Evolutionary conservation across 2,888 invertebrate species (phyloP).

Genomic region (Lasioglossum pauxillum): DNA sequence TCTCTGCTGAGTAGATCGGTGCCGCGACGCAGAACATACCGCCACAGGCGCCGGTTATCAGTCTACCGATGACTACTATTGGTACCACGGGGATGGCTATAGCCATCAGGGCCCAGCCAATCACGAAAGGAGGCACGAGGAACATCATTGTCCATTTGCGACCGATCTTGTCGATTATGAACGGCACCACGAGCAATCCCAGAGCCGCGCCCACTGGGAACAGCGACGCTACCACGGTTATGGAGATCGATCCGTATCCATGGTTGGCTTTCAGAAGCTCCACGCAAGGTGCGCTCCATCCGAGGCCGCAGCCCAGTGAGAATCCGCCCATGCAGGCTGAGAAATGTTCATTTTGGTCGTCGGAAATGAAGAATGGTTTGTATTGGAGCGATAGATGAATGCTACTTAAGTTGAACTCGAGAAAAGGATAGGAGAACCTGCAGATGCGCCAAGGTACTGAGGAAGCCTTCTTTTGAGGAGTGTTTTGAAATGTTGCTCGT

Average conservation of each 20-base stretch:
- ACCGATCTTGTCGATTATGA: conserved; percentile 88
- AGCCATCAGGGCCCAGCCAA: conserved; percentile 90
- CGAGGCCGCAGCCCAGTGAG: conserved; percentile 82
- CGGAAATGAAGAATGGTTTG: neutral
- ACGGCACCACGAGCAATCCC: conserved; percentile 78
- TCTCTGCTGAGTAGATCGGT: conserved; percentile 93
- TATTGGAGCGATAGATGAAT: neutral
- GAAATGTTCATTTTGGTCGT: neutral
- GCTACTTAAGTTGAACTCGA: neutral
- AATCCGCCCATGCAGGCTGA: conserved; percentile 79
- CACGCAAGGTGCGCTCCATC: conserved; percentile 84
- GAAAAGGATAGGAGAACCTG: conserved; percentile 74
- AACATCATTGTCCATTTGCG: conserved; percentile 89
- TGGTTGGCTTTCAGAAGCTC: conserved; percentile 79
- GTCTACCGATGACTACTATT: conserved; percentile 87
- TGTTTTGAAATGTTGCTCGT: neutral
- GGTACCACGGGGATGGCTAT: conserved; percentile 87
- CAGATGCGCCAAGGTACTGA: conserved; percentile 87
- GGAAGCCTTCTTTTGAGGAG: conserved; percentile 84
- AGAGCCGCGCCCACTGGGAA: conserved; percentile 86
- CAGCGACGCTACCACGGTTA: conserved; percentile 86
- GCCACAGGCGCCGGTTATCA: conserved; percentile 90
- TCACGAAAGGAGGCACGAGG: conserved; percentile 87
- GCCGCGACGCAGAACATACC: conserved; percentile 92
- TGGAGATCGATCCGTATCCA: conserved; percentile 84